Base-by-base conservation (phyloP, 92 coral and sea anemone genomes). In the Epizoanthus ramosus region DNA sequence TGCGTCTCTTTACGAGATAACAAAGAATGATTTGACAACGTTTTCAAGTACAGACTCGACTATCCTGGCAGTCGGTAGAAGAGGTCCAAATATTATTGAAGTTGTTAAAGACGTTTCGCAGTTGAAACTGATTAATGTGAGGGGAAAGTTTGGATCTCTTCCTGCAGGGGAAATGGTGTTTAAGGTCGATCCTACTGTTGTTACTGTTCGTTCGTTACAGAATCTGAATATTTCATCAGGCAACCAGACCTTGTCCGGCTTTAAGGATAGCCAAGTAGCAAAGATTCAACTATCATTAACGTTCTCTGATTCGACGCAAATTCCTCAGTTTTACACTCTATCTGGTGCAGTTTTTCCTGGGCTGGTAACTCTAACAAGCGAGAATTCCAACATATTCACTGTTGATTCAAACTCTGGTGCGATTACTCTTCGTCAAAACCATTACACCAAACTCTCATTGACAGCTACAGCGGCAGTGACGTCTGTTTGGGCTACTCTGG, bases 341-440 rank as follows among this genome's bases (percentile, higher is more conserved):
- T 19, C 67, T 19, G 57, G 70, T 12, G 80, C 84, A 41, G 79
- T 87, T 45, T 87, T 87, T 64, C 85, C 88, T 15, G 91, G 91
- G 2, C 80, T 87, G 17, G 80, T 87, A 37, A 75, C 84, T 33
- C 71, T 87, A 17, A 57, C 80, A 43, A 87, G 91, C 74, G 85
- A 87, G 56, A 50, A 57, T 54, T 13, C n/a, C 47, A 74, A 59
- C 13, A 79, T 87, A 6, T 87, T 87, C 58, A 60, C 57, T 16
- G 88, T 87, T 7, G 85, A 87, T 71, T 83, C 91, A 12, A 52
- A 71, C 8, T 67, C 88, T n/a, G 91, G 91, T 37, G 84, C 61
- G 63, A 57, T 87, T 24, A 84, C 91, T 13, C 88, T 87, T 14
- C 84, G 91, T 19, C 73, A 63, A 28, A 87, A 87, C 63, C 45